These are phyloP conservation scores for Pterocles gutturalis DNA, from an alignment of 2,113 vertebrate species.

Conservation along the genomic window DNA sequence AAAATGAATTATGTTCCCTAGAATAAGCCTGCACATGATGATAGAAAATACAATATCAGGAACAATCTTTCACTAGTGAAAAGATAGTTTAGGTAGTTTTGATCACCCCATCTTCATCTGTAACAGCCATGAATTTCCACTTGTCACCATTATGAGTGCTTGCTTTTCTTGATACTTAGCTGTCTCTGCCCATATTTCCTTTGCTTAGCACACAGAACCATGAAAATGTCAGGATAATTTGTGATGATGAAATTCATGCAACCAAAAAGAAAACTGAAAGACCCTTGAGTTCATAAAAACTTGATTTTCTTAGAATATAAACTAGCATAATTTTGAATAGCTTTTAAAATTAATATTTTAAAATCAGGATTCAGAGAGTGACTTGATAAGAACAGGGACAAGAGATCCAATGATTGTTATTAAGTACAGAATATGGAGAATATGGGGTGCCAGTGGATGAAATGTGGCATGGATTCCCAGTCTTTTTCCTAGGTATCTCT, in stretches of 20 bases:
- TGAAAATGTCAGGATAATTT: neutral
- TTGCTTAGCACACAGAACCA: neutral
- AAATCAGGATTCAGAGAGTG: neutral
- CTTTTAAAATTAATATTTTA: neutral
- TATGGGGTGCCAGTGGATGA: neutral
- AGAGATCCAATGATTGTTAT: neutral
- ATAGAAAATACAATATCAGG: neutral
- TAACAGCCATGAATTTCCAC: neutral
- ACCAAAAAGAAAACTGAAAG: neutral
- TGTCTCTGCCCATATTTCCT: neutral
- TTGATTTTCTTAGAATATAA: neutral
- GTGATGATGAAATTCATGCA: neutral
- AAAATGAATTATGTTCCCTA: neutral
- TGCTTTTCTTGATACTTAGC: neutral
- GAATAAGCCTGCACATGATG: neutral
- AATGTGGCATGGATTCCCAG: neutral
- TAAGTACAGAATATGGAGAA: neutral
- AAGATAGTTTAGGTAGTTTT: neutral
- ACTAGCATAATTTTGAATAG: neutral
- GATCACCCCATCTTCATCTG: neutral
- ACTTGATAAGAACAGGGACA: neutral
- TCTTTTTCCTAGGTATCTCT: neutral
- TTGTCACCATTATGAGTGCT: neutral
- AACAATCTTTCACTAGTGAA: neutral
- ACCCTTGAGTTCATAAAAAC: neutral